Evolutionary conservation across 2,113 vertebrate species (phyloP), one percentile per base, ranked within the genome.

Genomic region (Semicossyphus pulcher): DNA sequence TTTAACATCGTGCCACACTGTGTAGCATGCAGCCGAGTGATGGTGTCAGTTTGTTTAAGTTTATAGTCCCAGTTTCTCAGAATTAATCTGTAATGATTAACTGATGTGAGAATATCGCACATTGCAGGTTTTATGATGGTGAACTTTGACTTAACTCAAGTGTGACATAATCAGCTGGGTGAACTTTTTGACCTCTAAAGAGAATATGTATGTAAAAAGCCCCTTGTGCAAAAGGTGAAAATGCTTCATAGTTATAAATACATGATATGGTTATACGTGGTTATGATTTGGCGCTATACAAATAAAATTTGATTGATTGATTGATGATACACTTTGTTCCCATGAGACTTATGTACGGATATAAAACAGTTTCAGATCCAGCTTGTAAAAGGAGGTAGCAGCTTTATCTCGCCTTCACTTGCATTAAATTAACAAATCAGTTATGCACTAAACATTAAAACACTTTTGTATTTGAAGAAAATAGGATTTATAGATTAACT

Each of bases 141-240:
- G 36, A 79, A 52, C 78, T 80, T 77, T 57, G 72, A 58, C 20
- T 65, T 59, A 26, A 21, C 18, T 0, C n/a, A 2, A 8, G 28
- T 58, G 54, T 74, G 68, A 75, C 57, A 41, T 26, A 53, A 32
- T 5, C 32, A 53, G 42, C 41, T 48, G 14, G 48, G 29, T 56
- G 15, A 16, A 3, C 59, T 31, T 25, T 41, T 23, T 70, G 23
- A 63, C 10, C 70, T 0, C 1, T 41, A 21, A 28, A n/a, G 12
- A 16, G 10, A 44, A 62, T 48, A 36, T 41, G 0, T 47, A 9
- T n/a, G 15, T 39, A 23, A 61, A 14, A 31, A 15, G 23, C 14
- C 1, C 10, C 1, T 32, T 23, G n/a, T n/a, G n/a, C n/a, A n/a
- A n/a, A n/a, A n/a, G n/a, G n/a, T n/a, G n/a, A n/a, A n/a, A n/a